phyloP scores from a whole-genome alignment of 2,113 vertebrate genomes.

The Emydura subglobosa region DNA sequence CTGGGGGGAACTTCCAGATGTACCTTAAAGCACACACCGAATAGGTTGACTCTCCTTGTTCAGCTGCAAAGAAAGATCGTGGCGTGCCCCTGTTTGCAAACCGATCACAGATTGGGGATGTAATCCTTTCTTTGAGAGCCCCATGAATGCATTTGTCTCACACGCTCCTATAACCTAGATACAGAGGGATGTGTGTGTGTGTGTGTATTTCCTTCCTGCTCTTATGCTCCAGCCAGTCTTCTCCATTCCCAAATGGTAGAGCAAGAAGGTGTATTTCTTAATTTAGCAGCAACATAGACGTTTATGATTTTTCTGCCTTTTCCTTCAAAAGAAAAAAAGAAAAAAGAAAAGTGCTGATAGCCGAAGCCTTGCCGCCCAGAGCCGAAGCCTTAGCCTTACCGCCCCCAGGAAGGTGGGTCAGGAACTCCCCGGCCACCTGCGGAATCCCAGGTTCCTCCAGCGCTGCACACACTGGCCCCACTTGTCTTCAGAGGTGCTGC shows the following conservation, averaged over 20 bases:
- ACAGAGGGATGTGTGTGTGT: background rate
- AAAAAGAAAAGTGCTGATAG: background rate
- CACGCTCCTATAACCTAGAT: background rate
- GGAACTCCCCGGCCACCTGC: no score
- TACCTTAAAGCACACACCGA: background rate
- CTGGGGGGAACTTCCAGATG: background rate
- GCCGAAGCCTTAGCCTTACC: no score
- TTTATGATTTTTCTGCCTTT: background rate
- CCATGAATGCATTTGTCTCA: background rate
- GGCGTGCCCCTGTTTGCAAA: background rate
- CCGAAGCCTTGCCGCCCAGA: no score
- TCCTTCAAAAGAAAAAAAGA: background rate
- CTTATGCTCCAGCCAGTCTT: background rate
- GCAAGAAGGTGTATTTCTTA: background rate
- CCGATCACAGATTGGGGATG: background rate
- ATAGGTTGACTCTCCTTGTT: constrained; percentile 18
- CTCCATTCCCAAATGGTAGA: background rate
- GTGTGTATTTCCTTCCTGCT: accelerated
- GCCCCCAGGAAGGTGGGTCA: no score
- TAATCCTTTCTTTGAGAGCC: constrained; percentile 32
- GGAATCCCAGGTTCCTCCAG: no score
- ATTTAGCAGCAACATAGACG: background rate
- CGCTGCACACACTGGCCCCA: no score
- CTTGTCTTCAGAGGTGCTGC: no score
- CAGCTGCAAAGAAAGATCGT: background rate